Evolutionary conservation across 2,113 vertebrate genomes (phyloP).

Genomic region (Brachyistius frenatus): DNA sequence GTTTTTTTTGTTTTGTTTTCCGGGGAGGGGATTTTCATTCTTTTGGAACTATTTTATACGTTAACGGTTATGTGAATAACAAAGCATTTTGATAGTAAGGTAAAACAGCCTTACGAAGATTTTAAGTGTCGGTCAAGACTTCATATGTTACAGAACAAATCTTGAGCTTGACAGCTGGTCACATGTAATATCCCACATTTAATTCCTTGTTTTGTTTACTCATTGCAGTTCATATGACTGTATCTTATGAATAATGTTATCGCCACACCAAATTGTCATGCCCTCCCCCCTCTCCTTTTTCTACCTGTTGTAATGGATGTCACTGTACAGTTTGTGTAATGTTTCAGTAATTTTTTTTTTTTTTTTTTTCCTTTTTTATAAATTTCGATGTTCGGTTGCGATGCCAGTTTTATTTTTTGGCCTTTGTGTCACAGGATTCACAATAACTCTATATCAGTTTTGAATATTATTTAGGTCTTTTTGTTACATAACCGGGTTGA

Average conservation of each 20-base stretch:
- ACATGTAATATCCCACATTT: constrained; percentile 73
- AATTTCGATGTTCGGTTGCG: constrained; percentile 71
- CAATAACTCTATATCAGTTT: constrained; percentile 77
- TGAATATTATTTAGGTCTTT: constrained; percentile 80
- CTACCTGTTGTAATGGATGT: constrained; percentile 88
- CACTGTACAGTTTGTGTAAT: constrained; percentile 89
- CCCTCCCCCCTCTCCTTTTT: constrained; percentile 68
- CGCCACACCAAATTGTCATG: constrained; percentile 83
- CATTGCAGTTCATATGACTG: constrained; percentile 78
- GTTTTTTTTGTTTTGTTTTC: too few relatives aligned
- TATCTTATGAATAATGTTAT: constrained; percentile 79
- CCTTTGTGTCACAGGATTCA: constrained; percentile 74
- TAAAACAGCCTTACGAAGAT: constrained; percentile 76
- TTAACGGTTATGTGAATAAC: constrained; percentile 73
- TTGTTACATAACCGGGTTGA: constrained; percentile 77
- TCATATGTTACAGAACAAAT: constrained; percentile 79
- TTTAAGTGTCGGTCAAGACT: constrained; percentile 77
- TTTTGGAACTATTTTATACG: constrained; percentile 75
- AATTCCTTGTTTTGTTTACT: constrained; percentile 78
- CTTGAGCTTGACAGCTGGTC: constrained; percentile 75
- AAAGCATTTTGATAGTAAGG: constrained; percentile 81
- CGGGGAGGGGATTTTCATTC: constrained; percentile 56
- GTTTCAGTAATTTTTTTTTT: constrained; percentile 82
- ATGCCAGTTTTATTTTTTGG: constrained; percentile 75
- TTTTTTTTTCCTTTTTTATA: constrained; percentile 76